phyloP scores from a whole-genome alignment of 2,113 vertebrate genomes.

The Semnornis frantzii region DNA sequence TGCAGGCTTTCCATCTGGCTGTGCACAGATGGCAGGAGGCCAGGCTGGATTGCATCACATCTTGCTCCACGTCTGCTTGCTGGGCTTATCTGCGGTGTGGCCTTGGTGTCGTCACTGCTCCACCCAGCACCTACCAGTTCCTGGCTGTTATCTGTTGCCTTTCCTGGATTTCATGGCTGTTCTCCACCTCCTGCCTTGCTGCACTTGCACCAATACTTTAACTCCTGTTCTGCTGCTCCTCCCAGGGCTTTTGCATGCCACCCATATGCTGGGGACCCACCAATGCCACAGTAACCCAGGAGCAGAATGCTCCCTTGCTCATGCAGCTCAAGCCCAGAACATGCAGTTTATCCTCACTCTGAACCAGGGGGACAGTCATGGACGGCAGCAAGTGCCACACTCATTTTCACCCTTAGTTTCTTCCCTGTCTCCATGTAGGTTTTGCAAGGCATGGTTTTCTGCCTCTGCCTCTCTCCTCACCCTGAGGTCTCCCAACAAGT shows the following conservation, averaged over 20 bases:
- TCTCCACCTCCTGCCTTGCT: rapidly evolving
- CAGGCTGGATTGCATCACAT: neutral
- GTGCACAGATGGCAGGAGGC: neutral
- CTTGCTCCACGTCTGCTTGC: rapidly evolving
- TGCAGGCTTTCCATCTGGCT: neutral
- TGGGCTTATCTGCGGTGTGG: neutral
- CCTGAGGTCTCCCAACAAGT: neutral
- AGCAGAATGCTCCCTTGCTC: rapidly evolving
- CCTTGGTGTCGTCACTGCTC: neutral
- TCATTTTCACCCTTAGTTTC: neutral
- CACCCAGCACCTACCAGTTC: neutral
- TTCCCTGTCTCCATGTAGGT: neutral
- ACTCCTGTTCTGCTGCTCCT: neutral
- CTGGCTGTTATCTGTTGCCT: neutral
- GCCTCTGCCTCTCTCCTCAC: neutral
- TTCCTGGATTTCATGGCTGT: neutral
- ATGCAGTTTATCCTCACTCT: rapidly evolving
- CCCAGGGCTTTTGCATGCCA: neutral
- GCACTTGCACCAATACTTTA: neutral
- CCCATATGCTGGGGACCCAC: rapidly evolving
- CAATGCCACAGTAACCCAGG: rapidly evolving
- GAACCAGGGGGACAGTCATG: neutral
- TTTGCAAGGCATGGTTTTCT: neutral
- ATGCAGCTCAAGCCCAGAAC: neutral
- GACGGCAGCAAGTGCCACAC: neutral